Evolutionary conservation across 2,888 invertebrate species (phyloP).

Genomic region (Luffia ferchaultella): DNA sequence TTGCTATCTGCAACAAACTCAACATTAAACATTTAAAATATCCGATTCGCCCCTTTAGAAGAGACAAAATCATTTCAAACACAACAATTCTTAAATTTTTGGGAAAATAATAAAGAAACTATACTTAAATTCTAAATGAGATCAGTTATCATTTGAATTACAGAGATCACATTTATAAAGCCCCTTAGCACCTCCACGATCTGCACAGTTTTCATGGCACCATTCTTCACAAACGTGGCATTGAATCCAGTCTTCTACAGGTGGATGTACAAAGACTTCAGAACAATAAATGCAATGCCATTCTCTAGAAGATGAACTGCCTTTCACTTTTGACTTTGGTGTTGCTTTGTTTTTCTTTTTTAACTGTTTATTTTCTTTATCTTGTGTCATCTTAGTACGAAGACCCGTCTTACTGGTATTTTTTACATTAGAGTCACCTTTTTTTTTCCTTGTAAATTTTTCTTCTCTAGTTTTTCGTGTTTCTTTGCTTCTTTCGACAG

Average conservation of each 20-base stretch:
- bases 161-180: neutral
- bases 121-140: neutral
- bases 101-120: neutral
- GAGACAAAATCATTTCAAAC: too few relatives aligned
- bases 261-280: slow-evolving; percentile 4
- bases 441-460: neutral
- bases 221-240: slow-evolving; percentile 6
- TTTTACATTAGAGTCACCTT: too few relatives aligned
- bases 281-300: slow-evolving; percentile 5
- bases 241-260: slow-evolving; percentile 11
- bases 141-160: neutral
- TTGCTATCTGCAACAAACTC: too few relatives aligned
- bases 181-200: neutral
- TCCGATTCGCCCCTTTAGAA: too few relatives aligned
- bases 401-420: too few relatives aligned
- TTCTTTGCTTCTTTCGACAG: slow-evolving; percentile 1
- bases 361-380: neutral
- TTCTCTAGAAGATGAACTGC: slow-evolving; percentile 7
- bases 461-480: neutral
- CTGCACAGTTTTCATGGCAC: neutral
- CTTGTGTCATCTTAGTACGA: neutral
- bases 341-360: slow-evolving; percentile 4
- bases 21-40: too few relatives aligned
- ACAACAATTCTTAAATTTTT: neutral
- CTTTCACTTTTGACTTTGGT: slow-evolving; percentile 7